phyloP scores from a whole-genome alignment of 2,113 vertebrate species.

The Atherinomorus stipes region DNA sequence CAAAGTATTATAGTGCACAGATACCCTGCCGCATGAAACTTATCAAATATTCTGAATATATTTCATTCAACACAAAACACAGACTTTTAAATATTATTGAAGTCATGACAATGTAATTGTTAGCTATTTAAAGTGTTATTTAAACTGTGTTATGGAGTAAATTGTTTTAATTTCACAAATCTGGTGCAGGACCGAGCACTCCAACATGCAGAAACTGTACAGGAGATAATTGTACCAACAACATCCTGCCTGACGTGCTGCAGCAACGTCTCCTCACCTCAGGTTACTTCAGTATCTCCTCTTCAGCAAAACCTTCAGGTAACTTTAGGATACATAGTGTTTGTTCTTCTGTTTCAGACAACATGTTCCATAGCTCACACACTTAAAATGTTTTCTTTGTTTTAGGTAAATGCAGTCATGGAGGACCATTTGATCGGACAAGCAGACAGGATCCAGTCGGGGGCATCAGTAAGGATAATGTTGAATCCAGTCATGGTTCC shows the following conservation, averaged over 20 bases:
- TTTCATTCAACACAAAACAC: no score
- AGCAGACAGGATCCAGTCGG: constrained; percentile 62
- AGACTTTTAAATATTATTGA: no score
- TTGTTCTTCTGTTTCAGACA: neutral
- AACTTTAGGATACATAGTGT: neutral
- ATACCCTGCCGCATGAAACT: no score
- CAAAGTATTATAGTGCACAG: no score
- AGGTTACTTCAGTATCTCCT: constrained; percentile 69
- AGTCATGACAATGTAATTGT: no score
- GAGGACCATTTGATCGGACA: constrained; percentile 58
- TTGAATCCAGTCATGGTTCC: constrained; percentile 58
- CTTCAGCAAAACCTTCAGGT: constrained; percentile 69
- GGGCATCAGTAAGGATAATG: constrained; percentile 72
- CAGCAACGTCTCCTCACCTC: constrained; percentile 67
- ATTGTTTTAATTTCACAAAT: neutral
- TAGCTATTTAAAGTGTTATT: no score
- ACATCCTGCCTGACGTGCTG: constrained; percentile 65
- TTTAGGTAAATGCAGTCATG: constrained; percentile 75
- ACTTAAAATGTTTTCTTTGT: neutral
- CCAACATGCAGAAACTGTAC: constrained; percentile 72
- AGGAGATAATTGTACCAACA: constrained; percentile 48
- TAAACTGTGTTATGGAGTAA: no score
- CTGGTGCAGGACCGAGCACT: constrained; percentile 34
- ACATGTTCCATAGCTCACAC: neutral
- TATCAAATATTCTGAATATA: no score